Conservation (phyloP, 2,797 vertebrate genomes). For the Periophthalmus magnuspinnatus region DNA sequence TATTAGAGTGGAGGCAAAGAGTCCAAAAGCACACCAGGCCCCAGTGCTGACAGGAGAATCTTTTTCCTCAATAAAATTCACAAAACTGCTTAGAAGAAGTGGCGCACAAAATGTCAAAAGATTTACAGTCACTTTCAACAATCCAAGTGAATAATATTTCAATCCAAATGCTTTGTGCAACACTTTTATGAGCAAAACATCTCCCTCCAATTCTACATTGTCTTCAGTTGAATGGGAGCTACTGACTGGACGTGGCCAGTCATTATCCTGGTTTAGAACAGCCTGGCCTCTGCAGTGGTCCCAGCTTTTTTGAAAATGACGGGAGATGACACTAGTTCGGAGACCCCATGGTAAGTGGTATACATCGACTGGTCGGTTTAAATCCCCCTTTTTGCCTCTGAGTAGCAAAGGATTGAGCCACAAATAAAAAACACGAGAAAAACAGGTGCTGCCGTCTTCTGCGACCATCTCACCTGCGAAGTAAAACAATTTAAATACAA, state of each 20-base stretch:
- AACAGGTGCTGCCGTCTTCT: conserved; percentile 89
- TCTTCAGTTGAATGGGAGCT: conserved; percentile 44
- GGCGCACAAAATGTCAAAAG: conserved; percentile 86
- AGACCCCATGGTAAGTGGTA: conserved; percentile 84
- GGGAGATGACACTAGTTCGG: conserved; percentile 60
- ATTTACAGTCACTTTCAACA: conserved; percentile 81
- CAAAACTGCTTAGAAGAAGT: conserved; percentile 85
- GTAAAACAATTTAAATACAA: background rate
- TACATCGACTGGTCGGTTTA: conserved; percentile 79
- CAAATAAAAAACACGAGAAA: conserved; percentile 87
- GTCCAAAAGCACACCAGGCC: conserved; percentile 81
- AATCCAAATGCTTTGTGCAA: conserved; percentile 84
- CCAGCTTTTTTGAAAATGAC: conserved; percentile 9
- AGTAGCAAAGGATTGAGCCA: conserved; percentile 90
- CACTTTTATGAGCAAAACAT: conserved; percentile 75
- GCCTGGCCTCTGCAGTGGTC: conserved; percentile 1
- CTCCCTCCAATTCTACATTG: conserved; percentile 19
- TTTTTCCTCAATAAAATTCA: conserved; percentile 87
- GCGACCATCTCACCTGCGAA: conserved; percentile 68
- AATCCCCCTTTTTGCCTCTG: conserved; percentile 78
- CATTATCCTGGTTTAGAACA: background rate
- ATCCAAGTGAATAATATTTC: conserved; percentile 83
- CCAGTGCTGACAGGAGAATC: conserved; percentile 83
- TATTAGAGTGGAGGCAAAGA: conserved; percentile 83
- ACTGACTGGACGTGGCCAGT: conserved; percentile 16